Evolutionary conservation across 2,797 vertebrate genomes (phyloP), one percentile per base, ranked within the genome.

Genomic region (Cyclura pinguis): DNA sequence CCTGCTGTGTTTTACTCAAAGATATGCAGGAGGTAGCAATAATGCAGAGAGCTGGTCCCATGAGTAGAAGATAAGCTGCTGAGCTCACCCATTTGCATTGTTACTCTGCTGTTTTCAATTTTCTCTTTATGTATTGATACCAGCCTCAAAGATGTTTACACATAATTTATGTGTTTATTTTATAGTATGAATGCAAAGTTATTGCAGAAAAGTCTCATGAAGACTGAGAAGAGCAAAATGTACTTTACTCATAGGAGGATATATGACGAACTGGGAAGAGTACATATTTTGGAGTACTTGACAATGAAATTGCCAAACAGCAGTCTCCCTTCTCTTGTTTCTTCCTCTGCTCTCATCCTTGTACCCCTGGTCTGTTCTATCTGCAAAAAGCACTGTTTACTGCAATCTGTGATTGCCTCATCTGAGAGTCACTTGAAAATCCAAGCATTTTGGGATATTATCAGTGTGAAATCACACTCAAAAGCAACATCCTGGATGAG

Each of bases 101-200:
- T 20, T 90, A 16, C 83, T 85, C 85, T 80, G 87, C 27, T 32
- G 10, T 74, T 67, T 52, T 67, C 73, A 74, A 55, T 80, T 47
- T 38, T 72, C 5, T 67, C 50, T 87, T 72, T 72, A 55, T 47
- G 38, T 59, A 29, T 29, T 2, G 13, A 20, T 73, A 72, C 3
- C 85, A 10, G 2, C 84, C 18, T 0, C n/a, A 52, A 24, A 91
- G 67, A 38, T 14, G 82, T 81, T 86, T 93, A 83, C 91, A 29
- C 92, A 69, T 59, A 89, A 55, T 93, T 93, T 24, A 10, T 89
- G 42, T 88, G 64, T 80, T 87, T 96, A 3, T 95, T 96, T 97
- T 97, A 86, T 97, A 99, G 99, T 99, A 99, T 93, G 98, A 99
- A 96, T 98, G 98, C 95, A 99, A 98, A 96, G 97, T 98, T 90